phyloP scores from a whole-genome alignment of 37 sponge, comb jelly and placozoan genomes.

The Amphimedon queenslandica region DNA sequence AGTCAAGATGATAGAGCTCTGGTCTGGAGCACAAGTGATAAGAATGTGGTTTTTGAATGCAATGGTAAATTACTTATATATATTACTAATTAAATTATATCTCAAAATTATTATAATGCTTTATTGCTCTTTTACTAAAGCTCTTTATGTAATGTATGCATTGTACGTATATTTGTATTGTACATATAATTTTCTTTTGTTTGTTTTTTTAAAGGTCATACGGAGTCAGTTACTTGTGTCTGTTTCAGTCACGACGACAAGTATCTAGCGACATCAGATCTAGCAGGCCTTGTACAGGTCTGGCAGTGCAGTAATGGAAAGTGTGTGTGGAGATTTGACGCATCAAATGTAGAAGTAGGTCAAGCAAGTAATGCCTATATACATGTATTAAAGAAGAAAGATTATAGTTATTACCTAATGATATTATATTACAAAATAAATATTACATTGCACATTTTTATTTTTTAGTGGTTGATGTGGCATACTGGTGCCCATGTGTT shows the following conservation, averaged over 20 bases:
- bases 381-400: not conserved
- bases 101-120: no score
- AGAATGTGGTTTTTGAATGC: conserved; percentile 57
- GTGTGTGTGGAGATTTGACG: conserved; percentile 42
- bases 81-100: no score
- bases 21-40: conserved; percentile 65
- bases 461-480: conserved; percentile 79
- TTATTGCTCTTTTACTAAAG: no score
- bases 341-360: conserved; percentile 74
- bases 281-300: conserved; percentile 71
- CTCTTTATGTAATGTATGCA: no score
- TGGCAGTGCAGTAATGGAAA: conserved; percentile 46
- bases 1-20: conserved; percentile 83
- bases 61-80: no score
- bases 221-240: no score
- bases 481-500: conserved; percentile 74
- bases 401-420: no score
- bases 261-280: conserved; percentile 70
- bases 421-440: not conserved
- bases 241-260: conserved; percentile 77
- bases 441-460: not conserved
- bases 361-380: no score
- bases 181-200: not conserved
- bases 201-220: conserved; percentile 65
- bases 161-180: not conserved